These are phyloP conservation scores for Leucozona laternaria DNA, from an alignment of 2,888 invertebrate species.

Conservation along the genomic window DNA sequence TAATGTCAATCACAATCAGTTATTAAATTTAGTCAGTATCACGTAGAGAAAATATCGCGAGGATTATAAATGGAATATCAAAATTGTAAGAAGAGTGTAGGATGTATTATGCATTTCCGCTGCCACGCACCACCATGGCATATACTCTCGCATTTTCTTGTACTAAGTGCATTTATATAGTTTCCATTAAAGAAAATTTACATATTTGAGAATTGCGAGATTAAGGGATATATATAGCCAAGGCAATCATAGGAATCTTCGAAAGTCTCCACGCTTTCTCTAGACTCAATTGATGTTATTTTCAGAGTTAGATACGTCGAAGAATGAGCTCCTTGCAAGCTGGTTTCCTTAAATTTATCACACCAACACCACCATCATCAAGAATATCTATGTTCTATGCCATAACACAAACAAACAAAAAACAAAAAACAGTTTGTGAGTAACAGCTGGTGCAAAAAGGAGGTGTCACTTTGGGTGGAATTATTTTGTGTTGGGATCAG, in stretches of 20 bases:
- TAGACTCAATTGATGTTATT: constrained; percentile 2
- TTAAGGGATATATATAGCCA: not conserved
- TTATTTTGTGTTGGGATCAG: not conserved
- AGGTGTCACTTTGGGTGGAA: not conserved
- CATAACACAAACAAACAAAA: not conserved
- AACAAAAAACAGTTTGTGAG: not conserved
- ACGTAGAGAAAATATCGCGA: constrained; percentile 7
- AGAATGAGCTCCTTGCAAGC: not conserved
- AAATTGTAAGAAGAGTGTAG: not conserved
- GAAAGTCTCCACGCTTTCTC: not conserved
- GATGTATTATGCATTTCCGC: not conserved
- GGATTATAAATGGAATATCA: constrained; percentile 13
- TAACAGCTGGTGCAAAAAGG: not conserved
- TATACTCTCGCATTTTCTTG: not conserved
- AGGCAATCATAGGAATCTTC: not conserved
- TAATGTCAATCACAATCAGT: not conserved
- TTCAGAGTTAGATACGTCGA: not conserved
- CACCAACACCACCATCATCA: not conserved
- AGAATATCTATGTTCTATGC: not conserved
- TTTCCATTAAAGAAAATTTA: constrained; percentile 14
- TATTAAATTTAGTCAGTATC: constrained; percentile 26
- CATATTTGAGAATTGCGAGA: constrained; percentile 9
- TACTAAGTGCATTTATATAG: constrained; percentile 18
- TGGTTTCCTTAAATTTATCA: constrained; percentile 25
- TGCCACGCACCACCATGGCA: not conserved